Percentiles rank a stretch among this genome's conserved stretches.
These are phyloP conservation scores for Ischnura elegans DNA, from an alignment of 2,888 invertebrate genomes.

Conservation along the genomic window DNA sequence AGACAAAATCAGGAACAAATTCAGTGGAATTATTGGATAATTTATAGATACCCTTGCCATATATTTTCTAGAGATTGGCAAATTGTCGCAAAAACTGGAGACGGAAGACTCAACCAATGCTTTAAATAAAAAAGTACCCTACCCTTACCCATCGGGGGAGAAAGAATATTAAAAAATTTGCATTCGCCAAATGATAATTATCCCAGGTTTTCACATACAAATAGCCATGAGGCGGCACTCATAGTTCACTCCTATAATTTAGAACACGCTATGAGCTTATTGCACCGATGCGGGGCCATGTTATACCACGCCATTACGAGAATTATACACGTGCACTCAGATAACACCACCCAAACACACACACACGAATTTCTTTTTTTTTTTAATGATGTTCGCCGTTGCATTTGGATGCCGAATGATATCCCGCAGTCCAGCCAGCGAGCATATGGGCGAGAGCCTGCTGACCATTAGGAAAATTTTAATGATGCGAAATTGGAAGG, in stretches of 20 bases:
- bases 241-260: background rate
- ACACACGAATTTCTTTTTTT: background rate
- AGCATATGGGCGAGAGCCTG: background rate
- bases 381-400: background rate
- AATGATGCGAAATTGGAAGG: background rate
- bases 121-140: too few species aligned
- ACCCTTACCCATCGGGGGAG: too few species aligned
- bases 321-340: background rate
- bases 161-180: too few species aligned
- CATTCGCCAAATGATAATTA: too few species aligned
- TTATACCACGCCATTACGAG: background rate
- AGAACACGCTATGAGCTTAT: background rate
- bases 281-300: background rate
- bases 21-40: too few species aligned
- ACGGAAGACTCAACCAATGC: too few species aligned
- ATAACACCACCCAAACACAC: background rate
- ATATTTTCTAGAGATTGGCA: too few species aligned
- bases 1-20: too few species aligned
- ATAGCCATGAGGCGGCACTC: background rate
- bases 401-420: background rate
- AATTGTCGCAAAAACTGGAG: too few species aligned
- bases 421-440: background rate
- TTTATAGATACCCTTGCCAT: too few species aligned
- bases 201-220: background rate
- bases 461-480: constrained; percentile 3